These are phyloP conservation scores for Macroramphosus scolopax DNA, from an alignment of 2,797 vertebrate genomes.

Conservation along the genomic window DNA sequence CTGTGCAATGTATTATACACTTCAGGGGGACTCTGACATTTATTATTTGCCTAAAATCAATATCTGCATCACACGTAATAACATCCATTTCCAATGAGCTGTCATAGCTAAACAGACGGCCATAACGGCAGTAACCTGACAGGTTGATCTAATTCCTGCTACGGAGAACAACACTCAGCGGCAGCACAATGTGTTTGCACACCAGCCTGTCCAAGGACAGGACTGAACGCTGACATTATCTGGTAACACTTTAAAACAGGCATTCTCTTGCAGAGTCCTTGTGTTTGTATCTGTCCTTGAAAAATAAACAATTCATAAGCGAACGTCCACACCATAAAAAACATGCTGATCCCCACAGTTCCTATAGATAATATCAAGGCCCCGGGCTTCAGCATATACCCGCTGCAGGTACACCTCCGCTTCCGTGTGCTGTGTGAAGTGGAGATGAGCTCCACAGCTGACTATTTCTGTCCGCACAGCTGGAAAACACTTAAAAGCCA, in stretches of 20 bases:
- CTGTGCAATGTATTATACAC: too few species aligned
- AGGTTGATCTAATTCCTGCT: too few species aligned
- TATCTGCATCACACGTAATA: too few species aligned
- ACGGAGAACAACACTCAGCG: too few species aligned
- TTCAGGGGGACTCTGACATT: too few species aligned
- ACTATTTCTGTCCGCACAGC: conserved; percentile 34
- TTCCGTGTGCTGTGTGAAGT: conserved; percentile 28
- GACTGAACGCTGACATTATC: too few species aligned
- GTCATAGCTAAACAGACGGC: too few species aligned
- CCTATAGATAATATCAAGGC: not conserved
- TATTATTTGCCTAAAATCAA: too few species aligned
- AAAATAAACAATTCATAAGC: not conserved
- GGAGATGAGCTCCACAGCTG: conserved; percentile 11
- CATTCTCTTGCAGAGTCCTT: not conserved
- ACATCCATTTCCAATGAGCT: too few species aligned
- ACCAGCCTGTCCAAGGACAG: conserved; percentile 28
- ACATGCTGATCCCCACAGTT: not conserved
- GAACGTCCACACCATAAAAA: not conserved
- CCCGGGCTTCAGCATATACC: not conserved
- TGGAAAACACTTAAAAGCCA: conserved; percentile 37
- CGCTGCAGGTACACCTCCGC: not conserved
- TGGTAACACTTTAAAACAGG: too few species aligned
- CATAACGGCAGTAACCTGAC: too few species aligned
- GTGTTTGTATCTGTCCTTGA: conserved; percentile 7
- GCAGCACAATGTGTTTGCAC: too few species aligned